phyloP scores from a whole-genome alignment of 2,113 vertebrate genomes.

The Corynorhinus townsendii region DNA sequence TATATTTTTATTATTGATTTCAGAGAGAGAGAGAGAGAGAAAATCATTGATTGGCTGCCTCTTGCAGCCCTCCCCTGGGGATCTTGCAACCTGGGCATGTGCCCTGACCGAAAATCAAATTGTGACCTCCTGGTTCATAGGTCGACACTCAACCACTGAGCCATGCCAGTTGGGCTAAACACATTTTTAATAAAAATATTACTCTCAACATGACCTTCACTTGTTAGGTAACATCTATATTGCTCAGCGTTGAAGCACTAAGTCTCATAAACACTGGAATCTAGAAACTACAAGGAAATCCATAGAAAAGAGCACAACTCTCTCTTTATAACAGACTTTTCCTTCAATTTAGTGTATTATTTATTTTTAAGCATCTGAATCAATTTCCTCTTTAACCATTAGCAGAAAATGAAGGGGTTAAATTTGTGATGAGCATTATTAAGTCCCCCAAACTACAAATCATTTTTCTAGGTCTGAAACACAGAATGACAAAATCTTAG shows the following conservation, averaged over 20 bases:
- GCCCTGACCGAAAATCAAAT: no score
- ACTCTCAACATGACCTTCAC: neutral
- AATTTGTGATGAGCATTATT: constrained; percentile 40
- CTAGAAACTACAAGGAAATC: neutral
- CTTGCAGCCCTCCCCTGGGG: no score
- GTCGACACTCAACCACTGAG: no score
- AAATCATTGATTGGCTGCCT: no score
- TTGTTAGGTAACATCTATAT: neutral
- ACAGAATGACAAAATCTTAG: neutral
- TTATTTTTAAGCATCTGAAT: neutral
- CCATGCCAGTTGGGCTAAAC: no score
- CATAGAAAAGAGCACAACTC: neutral
- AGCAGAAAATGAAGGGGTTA: constrained; percentile 20
- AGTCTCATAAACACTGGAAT: constrained; percentile 8
- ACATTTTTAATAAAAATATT: neutral
- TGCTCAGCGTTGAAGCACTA: neutral
- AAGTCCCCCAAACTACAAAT: neutral
- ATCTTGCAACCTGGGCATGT: no score
- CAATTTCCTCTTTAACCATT: constrained; percentile 19
- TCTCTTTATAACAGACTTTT: neutral
- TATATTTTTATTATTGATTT: no score
- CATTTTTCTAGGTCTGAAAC: neutral
- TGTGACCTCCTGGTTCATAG: no score
- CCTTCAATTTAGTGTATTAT: neutral
- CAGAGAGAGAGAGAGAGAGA: no score